Conservation (phyloP, 2,888 invertebrate genomes). For the Anaspis maculata region DNA sequence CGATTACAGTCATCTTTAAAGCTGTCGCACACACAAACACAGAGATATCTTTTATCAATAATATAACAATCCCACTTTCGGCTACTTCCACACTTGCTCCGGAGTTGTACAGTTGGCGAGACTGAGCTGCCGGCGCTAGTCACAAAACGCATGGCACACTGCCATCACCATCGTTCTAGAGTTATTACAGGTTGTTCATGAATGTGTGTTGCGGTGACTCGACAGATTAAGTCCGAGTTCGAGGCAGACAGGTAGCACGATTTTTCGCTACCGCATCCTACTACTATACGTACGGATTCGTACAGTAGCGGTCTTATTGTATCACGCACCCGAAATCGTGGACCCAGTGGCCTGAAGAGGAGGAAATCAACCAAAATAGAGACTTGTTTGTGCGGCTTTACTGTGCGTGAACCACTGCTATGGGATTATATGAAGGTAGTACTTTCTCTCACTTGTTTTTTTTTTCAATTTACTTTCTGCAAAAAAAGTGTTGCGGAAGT, state of each 20-base stretch:
- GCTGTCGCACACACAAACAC: too few relatives aligned
- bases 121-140: not conserved
- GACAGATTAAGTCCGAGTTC: not conserved
- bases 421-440: constrained; percentile 37
- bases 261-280: not conserved
- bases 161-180: not conserved
- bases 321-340: too few relatives aligned
- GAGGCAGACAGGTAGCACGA: not conserved
- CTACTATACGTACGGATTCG: too few relatives aligned
- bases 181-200: not conserved
- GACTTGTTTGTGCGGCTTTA: not conserved
- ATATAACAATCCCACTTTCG: too few relatives aligned
- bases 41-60: too few relatives aligned
- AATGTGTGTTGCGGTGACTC: not conserved
- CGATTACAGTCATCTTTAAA: too few relatives aligned
- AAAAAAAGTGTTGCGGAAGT: too few relatives aligned
- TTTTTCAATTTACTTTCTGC: not conserved
- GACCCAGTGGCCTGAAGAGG: too few relatives aligned
- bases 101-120: not conserved
- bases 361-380: not conserved
- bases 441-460: constrained; percentile 2
- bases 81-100: too few relatives aligned
- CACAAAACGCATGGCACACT: not conserved
- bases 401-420: constrained; percentile 23
- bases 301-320: too few relatives aligned